Base-by-base conservation (phyloP, 2,113 vertebrate species). In the Emberiza fucata region DNA sequence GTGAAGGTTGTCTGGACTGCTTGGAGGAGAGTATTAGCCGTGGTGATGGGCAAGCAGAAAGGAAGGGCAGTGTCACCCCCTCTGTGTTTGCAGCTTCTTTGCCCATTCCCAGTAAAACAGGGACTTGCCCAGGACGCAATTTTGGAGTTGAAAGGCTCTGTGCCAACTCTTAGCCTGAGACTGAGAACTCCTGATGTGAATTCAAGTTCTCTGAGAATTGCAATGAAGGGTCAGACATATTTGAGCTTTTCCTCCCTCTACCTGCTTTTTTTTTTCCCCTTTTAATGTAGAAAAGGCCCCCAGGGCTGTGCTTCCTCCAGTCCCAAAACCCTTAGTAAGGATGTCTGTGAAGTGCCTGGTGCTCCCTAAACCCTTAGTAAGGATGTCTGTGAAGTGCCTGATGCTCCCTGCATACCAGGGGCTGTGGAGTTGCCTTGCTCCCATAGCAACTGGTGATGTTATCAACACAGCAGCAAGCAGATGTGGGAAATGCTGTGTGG, bases 51-150 rank as follows among this genome's bases (percentile, higher is more conserved):
- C 31, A 31, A 51, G 29, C 13, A 53, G 39, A 23, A 13, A 57
- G 19, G n/a, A 35, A 48, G 25, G 31, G 9, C 20, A 28, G 6
- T 39, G 18, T 56, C 9, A n/a, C 4, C 15, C 2, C 3, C 1
- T 4, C 16, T 9, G 4, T 11, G 42, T 79, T n/a, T 85, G 50
- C 28, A 79, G 5, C 51, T 60, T 51, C 24, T 63, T 40, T 75
- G 22, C 20, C 39, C 12, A 1, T 37, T 63, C 11, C 8, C 28
- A 27, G 33, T 60, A n/a, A 76, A 76, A 42, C 9, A 27, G 20
- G n/a, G 24, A 23, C 33, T 68, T 56, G 51, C 7, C 5, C 8
- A 35, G 27, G 48, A 47, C 39, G 19, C 21, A 81, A 8, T 18
- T n/a, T 37, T 63, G 47, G 28, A 54, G 16, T 19, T 88, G 70